Evolutionary conservation across 2,888 invertebrate genomes (phyloP).

Genomic region (Ommatoiulus sabulosus): DNA sequence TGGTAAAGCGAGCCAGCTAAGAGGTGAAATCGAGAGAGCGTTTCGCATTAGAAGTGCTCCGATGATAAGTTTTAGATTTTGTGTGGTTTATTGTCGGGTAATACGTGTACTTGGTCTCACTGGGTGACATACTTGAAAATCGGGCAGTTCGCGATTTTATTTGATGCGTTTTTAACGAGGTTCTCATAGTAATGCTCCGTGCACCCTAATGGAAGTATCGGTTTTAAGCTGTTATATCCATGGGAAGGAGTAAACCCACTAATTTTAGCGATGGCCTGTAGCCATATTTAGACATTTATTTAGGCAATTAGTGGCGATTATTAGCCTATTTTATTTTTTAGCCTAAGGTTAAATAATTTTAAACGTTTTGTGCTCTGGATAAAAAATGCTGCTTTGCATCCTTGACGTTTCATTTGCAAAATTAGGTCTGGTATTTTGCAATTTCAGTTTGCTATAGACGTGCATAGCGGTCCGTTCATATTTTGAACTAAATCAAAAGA

Average conservation of each 20-base stretch:
- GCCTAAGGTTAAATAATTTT: neutral
- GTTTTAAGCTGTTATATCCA: neutral
- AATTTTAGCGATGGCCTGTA: neutral
- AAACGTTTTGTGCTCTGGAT: neutral
- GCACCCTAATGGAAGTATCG: neutral
- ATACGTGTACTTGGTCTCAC: neutral
- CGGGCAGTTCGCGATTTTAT: neutral
- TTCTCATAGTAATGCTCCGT: constrained; percentile 20
- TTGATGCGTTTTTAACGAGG: neutral
- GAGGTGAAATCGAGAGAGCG: neutral
- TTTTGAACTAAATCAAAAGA: neutral
- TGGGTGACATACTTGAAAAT: neutral
- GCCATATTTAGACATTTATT: neutral
- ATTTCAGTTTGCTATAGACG: neutral
- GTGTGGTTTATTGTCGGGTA: too few species aligned
- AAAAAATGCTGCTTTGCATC: neutral
- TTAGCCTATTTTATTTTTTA: neutral
- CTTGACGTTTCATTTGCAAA: neutral
- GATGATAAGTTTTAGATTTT: neutral
- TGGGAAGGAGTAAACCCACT: constrained; percentile 26
- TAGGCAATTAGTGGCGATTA: constrained; percentile 30
- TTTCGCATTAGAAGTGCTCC: neutral
- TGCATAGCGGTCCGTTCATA: neutral
- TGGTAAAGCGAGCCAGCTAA: neutral
- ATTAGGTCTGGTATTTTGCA: neutral